Conservation (phyloP, 2,888 invertebrate genomes). For the Heliconius hortense region DNA sequence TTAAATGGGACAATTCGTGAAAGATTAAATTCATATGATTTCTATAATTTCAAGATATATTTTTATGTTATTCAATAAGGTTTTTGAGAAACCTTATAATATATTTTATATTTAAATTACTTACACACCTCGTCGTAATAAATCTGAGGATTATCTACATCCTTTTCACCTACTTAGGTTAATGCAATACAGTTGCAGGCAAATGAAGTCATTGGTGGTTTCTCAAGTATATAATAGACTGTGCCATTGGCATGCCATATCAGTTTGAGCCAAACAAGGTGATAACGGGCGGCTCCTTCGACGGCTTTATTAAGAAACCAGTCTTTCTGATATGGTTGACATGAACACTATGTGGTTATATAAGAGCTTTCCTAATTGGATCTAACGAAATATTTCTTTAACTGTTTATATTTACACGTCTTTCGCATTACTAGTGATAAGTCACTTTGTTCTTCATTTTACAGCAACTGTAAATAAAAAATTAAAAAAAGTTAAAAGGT, state of each 20-base stretch:
- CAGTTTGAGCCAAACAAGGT: conserved; percentile 54
- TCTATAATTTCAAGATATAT: background rate
- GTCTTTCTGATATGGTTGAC: conserved; percentile 45
- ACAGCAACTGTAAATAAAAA: no score
- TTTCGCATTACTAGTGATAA: background rate
- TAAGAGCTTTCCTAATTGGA: conserved; percentile 26
- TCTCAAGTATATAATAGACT: conserved; percentile 43
- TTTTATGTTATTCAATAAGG: background rate
- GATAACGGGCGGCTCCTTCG: conserved; percentile 59
- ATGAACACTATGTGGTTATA: conserved; percentile 30
- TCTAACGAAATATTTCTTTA: background rate
- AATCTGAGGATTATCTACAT: background rate
- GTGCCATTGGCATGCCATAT: conserved; percentile 47
- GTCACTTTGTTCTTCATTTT: no score
- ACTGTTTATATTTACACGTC: background rate
- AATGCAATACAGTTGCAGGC: background rate
- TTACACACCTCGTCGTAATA: background rate
- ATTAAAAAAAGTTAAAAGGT: no score
- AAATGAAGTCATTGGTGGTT: conserved; percentile 39
- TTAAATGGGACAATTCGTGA: background rate
- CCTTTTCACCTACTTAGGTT: background rate
- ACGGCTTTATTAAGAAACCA: conserved; percentile 63
- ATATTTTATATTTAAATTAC: background rate
- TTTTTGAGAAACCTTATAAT: background rate
- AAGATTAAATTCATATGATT: background rate